phyloP scores from a whole-genome alignment of 2,888 invertebrate genomes.

The Oscheius sp. region DNA sequence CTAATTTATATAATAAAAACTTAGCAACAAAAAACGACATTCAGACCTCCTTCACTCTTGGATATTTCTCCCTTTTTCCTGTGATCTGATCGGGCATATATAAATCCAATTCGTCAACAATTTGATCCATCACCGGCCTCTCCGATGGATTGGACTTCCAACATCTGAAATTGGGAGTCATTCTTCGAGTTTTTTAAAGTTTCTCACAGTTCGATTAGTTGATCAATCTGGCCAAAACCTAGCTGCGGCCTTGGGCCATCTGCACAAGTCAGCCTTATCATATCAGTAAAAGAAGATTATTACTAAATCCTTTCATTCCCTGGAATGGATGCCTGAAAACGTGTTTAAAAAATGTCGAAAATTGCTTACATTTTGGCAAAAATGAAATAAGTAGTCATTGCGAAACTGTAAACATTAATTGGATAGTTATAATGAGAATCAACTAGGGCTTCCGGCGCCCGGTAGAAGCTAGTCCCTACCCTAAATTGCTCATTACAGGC shows the following conservation, averaged over 20 bases:
- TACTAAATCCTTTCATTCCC: neutral
- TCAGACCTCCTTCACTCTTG: too few relatives aligned
- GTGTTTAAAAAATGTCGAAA: too few relatives aligned
- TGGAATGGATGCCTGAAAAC: neutral
- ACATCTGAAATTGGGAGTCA: neutral
- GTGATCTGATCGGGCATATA: too few relatives aligned
- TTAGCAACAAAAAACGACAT: too few relatives aligned
- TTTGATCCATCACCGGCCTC: neutral
- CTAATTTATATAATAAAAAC: too few relatives aligned
- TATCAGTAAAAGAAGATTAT: neutral
- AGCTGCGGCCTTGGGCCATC: neutral
- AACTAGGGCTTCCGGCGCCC: neutral
- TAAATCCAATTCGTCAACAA: too few relatives aligned
- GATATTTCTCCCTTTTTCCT: too few relatives aligned
- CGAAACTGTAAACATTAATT: conserved; percentile 9
- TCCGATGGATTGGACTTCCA: conserved; percentile 1
- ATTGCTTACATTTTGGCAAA: neutral
- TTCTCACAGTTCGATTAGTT: too few relatives aligned
- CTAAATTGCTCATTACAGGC: too few relatives aligned
- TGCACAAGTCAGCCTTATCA: neutral
- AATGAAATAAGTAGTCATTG: conserved; percentile 1
- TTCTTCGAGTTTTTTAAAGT: neutral
- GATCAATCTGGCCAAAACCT: neutral
- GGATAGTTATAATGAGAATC: neutral
- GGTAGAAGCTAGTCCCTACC: neutral